Evolutionary conservation across 37 sponge, comb jelly and placozoan species (phyloP), one percentile per base, ranked within the genome.

Genomic region (Amphimedon queenslandica): DNA sequence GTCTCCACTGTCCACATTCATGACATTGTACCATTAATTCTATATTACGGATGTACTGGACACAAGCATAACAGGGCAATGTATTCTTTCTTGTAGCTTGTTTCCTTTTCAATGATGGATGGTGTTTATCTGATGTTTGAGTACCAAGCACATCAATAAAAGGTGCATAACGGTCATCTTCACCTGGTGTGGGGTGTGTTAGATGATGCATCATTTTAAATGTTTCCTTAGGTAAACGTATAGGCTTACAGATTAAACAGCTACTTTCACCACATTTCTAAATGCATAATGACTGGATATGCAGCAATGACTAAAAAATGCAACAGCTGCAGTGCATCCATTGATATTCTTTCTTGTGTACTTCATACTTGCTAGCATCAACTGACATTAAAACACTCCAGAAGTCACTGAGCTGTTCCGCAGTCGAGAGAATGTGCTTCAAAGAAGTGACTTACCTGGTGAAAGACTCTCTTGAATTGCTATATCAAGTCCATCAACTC

Each of bases 241-340:
- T 28, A 30, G 78, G 78, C 39, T 63, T 70, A 42, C 84, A 84
- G 1, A n/a, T n/a, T n/a, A n/a, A n/a, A n/a, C n/a, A n/a, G n/a
- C n/a, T n/a, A n/a, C n/a, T n/a, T n/a, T n/a, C 31, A 6, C 84
- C 84, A 71, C 73, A 84, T 55, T 84, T 84, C 57, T 65, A 56
- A 3, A 77, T 66, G 24, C 53, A 20, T 35, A 84, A 84, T 27
- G 65, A 69, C 37, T 80, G 79, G 60, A 6, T 21, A n/a, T n/a
- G n/a, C n/a, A n/a, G n/a, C n/a, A n/a, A n/a, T n/a, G n/a, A n/a
- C n/a, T n/a, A n/a, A n/a, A n/a, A n/a, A n/a, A n/a, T n/a, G n/a
- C n/a, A n/a, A n/a, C n/a, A n/a, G n/a, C n/a, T n/a, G n/a, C n/a
- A n/a, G n/a, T n/a, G n/a, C n/a, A n/a, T n/a, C n/a, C n/a, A n/a